Percentiles rank a stretch among this genome's conserved stretches.
These are phyloP conservation scores for Octomys mimax DNA, from an alignment of 2,797 vertebrate species.

Conservation along the genomic window DNA sequence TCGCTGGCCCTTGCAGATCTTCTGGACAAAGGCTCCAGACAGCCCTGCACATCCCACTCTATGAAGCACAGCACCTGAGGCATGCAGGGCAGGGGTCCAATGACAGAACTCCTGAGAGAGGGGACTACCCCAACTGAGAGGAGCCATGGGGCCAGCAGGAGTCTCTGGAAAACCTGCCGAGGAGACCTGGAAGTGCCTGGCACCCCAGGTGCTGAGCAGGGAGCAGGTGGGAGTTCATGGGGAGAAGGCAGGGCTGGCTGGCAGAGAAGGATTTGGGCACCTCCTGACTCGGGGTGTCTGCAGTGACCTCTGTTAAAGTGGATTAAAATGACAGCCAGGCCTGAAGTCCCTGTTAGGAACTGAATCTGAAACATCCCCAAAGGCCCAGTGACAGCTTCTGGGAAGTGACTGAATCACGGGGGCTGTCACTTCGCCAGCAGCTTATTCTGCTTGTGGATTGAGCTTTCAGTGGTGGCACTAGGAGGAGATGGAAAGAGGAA, in stretches of 20 bases:
- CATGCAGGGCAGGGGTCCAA: neutral
- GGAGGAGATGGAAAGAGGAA: neutral
- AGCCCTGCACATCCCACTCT: neutral
- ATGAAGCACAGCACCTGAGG: neutral
- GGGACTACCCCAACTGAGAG: fast-evolving
- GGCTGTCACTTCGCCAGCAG: neutral
- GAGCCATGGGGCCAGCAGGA: neutral
- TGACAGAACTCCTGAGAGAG: neutral
- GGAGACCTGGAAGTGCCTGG: neutral
- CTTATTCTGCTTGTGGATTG: neutral
- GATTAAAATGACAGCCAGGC: neutral
- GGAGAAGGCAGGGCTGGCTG: neutral
- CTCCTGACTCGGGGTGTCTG: neutral
- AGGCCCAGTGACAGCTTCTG: neutral
- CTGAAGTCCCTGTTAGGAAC: neutral
- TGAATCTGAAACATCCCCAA: neutral
- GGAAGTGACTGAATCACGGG: neutral
- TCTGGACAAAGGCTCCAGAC: neutral
- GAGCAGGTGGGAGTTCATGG: fast-evolving
- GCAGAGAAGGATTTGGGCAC: neutral
- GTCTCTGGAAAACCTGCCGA: neutral
- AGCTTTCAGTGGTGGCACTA: neutral
- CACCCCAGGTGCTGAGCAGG: no score
- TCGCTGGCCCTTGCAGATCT: neutral
- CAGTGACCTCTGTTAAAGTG: neutral